phyloP scores from a whole-genome alignment of 2,113 vertebrate species.

The Platycercus adscitus region DNA sequence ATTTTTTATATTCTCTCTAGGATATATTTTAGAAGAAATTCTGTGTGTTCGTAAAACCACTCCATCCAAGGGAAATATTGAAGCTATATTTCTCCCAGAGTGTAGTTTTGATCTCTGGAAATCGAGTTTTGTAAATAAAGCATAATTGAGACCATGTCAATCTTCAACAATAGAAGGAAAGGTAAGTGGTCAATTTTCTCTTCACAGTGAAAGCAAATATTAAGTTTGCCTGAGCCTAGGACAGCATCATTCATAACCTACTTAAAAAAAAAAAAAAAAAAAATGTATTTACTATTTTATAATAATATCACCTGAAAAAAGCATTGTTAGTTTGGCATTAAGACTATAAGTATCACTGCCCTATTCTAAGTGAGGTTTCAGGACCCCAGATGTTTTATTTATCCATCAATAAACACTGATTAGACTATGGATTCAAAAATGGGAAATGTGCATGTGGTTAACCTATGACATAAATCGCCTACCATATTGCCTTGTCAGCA shows the following conservation, averaged over 20 bases:
- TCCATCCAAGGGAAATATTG: not conserved
- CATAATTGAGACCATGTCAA: not conserved
- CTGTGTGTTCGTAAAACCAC: not conserved
- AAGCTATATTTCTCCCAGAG: conserved; percentile 19
- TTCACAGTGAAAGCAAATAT: not conserved
- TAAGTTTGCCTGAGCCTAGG: not conserved
- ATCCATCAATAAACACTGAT: not conserved
- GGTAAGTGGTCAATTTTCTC: not conserved
- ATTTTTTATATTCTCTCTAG: not conserved
- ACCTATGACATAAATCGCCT: not conserved
- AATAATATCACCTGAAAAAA: not conserved
- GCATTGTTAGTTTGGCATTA: not conserved
- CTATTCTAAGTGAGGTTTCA: not conserved
- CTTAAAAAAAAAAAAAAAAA: not conserved
- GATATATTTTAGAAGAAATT: not conserved
- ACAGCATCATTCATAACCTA: not conserved
- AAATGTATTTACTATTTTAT: not conserved
- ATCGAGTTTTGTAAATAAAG: conserved; percentile 11
- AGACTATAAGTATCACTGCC: not conserved
- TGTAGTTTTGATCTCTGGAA: conserved; percentile 18
- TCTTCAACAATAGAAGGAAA: not conserved
- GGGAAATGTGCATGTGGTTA: not conserved
- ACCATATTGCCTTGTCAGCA: not conserved
- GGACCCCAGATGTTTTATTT: not conserved
- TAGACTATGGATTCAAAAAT: not conserved